phyloP scores from a whole-genome alignment of 1,140 invertebrate genomes.

The Hyphantria cunea region DNA sequence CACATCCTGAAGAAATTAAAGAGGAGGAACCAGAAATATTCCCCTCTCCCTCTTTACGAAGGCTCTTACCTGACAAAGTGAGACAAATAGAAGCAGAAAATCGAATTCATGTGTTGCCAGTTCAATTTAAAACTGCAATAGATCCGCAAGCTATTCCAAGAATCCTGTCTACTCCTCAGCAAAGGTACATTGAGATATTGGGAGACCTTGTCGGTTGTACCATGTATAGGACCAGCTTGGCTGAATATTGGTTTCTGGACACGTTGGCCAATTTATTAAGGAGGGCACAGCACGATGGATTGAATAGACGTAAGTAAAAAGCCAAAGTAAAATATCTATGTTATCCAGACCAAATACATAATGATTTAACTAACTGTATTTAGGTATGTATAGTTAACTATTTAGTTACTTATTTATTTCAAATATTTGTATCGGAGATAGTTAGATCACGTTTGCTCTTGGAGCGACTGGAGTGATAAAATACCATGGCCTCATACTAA shows the following conservation, averaged over 20 bases:
- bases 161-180: constrained; percentile 50
- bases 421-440: no score
- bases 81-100: constrained; percentile 54
- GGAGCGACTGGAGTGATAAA: no score
- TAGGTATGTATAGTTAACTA: no score
- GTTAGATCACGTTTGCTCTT: no score
- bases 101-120: constrained; percentile 62
- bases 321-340: no score
- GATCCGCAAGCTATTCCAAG: constrained; percentile 60
- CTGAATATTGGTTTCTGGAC: constrained; percentile 73
- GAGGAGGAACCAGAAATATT: constrained; percentile 46
- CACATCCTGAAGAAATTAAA: constrained; percentile 26
- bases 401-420: no score
- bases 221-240: constrained; percentile 58
- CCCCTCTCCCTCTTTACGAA: constrained; percentile 57
- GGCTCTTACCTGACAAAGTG: constrained; percentile 51
- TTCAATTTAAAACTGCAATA: constrained; percentile 56
- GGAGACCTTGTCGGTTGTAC: constrained; percentile 59
- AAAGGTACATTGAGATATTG: constrained; percentile 63
- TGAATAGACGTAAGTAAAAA: constrained; percentile 57
- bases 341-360: no score
- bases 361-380: no score
- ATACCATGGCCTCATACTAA: no score
- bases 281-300: constrained; percentile 57
- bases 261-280: constrained; percentile 66